Base-by-base conservation (phyloP, 2,888 invertebrate species). In the Xestia sexstrigata region DNA sequence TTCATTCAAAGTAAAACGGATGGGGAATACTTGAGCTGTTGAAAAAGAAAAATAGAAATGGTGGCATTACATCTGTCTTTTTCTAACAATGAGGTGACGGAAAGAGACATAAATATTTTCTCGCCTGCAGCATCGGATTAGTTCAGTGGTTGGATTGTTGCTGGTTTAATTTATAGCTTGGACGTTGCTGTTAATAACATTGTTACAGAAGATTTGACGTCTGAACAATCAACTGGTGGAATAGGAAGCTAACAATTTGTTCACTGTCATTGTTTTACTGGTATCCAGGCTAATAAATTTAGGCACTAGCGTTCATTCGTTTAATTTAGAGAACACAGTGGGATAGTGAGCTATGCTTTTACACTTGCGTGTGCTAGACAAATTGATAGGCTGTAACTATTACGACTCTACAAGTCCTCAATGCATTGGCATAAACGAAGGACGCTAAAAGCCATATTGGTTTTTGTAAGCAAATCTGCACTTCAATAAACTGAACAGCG, bases 121-220 rank as follows among this genome's bases (percentile, higher is more conserved):
- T 69, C 78, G 69, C 69, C 69, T 68, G 26, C 66, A 47, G 70
- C 30, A 58, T 74, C 63, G 69, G 79, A 87, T 87, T 84, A 88
- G 72, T 83, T 79, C 74, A 35, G 76, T 75, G 45, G 74, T 66
- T 70, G 79, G 73, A 83, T 86, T 82, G 81, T 75, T 75, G 60
- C 58, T 83, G 78, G 77, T 76, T 81, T 68, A 80, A 89, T 88
- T 87, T 88, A 89, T 86, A 69, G 83, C 76, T n/a, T 69, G 65
- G 70, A 73, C 77, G 75, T 60, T 63, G 67, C 69, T 81, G 84
- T 84, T 89, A 80, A 79, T 82, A 83, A 86, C 71, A 77, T 81
- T 74, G 83, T 83, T 80, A 82, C 68, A 71, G 81, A 78, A 83
- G 71, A 84, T 88, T 83, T 82, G 74, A 83, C 62, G 76, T 81